These are phyloP conservation scores for Astreopora myriophthalma DNA, from an alignment of 64 coral and sea anemone genomes.

Conservation along the genomic window DNA sequence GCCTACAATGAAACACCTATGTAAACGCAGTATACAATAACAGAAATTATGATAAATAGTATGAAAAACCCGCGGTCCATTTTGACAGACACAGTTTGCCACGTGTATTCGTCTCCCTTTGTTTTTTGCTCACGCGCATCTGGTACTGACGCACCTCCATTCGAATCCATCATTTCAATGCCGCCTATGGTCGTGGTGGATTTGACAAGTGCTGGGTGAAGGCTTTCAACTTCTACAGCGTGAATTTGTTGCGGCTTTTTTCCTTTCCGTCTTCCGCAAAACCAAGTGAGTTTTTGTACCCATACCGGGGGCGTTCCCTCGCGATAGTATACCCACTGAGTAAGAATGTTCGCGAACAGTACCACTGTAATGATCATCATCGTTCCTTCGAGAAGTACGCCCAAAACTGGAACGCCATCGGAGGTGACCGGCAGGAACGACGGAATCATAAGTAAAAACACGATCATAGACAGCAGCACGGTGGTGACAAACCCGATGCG, in stretches of 20 bases:
- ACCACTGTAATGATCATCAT: conserved; percentile 10
- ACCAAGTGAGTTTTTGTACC: not conserved
- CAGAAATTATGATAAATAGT: not conserved
- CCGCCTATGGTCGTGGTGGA: not conserved
- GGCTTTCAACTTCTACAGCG: not conserved
- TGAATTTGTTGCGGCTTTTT: not conserved
- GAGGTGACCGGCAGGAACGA: conserved; percentile 46
- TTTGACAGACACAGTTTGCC: conserved; percentile 2
- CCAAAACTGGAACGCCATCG: conserved; percentile 31
- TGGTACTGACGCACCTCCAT: not conserved
- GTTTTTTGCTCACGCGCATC: not conserved
- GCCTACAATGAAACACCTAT: not conserved
- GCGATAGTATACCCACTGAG: conserved; percentile 9
- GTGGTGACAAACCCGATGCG: conserved; percentile 73
- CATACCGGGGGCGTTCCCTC: conserved; percentile 48
- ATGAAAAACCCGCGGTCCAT: conserved; percentile 20
- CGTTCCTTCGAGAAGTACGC: conserved; percentile 22
- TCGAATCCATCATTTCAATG: not conserved
- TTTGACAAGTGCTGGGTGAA: not conserved
- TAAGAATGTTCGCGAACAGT: conserved; percentile 37
- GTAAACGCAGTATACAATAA: not conserved
- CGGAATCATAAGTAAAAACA: conserved; percentile 55
- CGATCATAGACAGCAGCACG: conserved; percentile 56
- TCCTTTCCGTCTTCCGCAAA: not conserved
- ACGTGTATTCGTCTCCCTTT: not conserved